Evolutionary conservation across 2,797 vertebrate genomes (phyloP), one percentile per base, ranked within the genome.

Genomic region (Heterohyrax brucei): DNA sequence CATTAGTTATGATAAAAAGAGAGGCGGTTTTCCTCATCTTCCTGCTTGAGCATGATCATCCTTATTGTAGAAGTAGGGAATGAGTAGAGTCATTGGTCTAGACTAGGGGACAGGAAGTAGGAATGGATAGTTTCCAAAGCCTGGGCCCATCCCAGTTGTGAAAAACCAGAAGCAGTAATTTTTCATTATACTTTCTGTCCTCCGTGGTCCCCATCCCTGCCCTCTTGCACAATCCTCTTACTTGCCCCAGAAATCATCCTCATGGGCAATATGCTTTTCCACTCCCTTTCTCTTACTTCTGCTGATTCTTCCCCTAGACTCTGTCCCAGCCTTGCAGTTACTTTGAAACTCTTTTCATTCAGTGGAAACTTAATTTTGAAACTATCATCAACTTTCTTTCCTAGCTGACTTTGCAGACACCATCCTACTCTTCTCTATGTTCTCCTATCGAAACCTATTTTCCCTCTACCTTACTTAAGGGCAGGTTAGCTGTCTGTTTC

Each of bases 291-390:
- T 70, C 16, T 8, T 59, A 46, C 12, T 13, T 87, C 53, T 88
- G n/a, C 21, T 70, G 66, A 87, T 19, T 87, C 33, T 95, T 95
- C 89, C 72, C 48, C n/a, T 53, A 70, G 59, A 70, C 30, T 73
- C 33, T 70, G 64, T 44, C 62, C 44, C 39, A 64, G 22, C 16
- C 56, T 9, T 85, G 81, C 62, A 5, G 7, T 87, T 83, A 39
- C 59, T 89, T 92, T 56, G 44, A 92, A 92, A 92, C 3, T 7
- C 61, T 89, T 13, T 93, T 28, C 39, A 68, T 87, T 92, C 22
- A 44, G 1, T 77, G 28, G 64, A 95, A 87, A 81, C 46, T 81
- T 91, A 83, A 77, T 72, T 39, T 93, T 87, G 39, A 96, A 90
- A 90, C 64, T 87, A 56, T 33, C 48, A 50, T 46, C 48, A 91